A percentile compares a stretch with the other conserved stretches of the same genome.
Evolutionary conservation across 64 coral and sea anemone species (phyloP).

Genomic region (Anthopleura sola): DNA sequence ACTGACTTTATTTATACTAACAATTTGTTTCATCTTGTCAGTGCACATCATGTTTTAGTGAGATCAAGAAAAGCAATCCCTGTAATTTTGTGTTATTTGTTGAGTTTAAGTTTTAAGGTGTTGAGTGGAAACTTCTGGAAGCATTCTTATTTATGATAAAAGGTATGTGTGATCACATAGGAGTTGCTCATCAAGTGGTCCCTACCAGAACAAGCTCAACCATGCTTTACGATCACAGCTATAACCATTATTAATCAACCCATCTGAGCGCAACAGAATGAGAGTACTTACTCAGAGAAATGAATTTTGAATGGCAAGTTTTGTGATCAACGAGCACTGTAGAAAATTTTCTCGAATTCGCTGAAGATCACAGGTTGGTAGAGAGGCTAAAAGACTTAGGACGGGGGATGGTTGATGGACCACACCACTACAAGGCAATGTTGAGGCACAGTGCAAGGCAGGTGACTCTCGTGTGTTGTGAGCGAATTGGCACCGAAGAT

Average conservation of each 20-base stretch:
- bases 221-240: neutral
- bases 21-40: neutral
- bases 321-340: constrained; percentile 25
- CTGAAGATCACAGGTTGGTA: constrained; percentile 28
- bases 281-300: constrained; percentile 34
- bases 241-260: neutral
- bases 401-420: constrained; percentile 18
- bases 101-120: neutral
- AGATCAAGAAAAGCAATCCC: no score
- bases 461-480: constrained; percentile 19
- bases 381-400: constrained; percentile 21
- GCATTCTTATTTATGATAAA: neutral
- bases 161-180: neutral
- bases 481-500: constrained; percentile 27
- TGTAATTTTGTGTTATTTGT: no score
- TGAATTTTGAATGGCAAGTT: constrained; percentile 28
- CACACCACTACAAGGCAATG: constrained; percentile 25
- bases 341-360: constrained; percentile 28
- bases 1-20: neutral
- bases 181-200: neutral
- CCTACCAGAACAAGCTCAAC: neutral
- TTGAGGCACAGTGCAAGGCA: constrained; percentile 12
- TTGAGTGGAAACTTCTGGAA: neutral
- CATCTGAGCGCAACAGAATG: constrained; percentile 5
- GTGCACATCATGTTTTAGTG: no score